Evolutionary conservation across 2,888 invertebrate species (phyloP).

Genomic region (Helleia helle): DNA sequence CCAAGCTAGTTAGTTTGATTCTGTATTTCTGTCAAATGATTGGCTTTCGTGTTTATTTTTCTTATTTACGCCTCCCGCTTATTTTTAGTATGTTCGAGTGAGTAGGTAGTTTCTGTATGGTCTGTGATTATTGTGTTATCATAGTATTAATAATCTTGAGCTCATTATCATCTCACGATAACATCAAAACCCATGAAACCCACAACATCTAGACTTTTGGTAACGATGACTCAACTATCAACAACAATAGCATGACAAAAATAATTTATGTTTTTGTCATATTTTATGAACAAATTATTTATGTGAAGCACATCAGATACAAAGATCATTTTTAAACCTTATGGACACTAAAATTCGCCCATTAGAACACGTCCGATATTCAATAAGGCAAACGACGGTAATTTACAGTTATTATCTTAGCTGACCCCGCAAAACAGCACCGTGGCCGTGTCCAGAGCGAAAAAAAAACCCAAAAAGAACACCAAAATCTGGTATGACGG

Average conservation of each 20-base stretch:
- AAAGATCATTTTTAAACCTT: conserved; percentile 2
- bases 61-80: conserved; percentile 18
- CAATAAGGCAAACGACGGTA: conserved; percentile 67
- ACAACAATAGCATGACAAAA: too few relatives aligned
- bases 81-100: too few relatives aligned
- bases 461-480: conserved; percentile 54
- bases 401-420: conserved; percentile 72
- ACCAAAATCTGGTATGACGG: conserved; percentile 64
- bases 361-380: conserved; percentile 62
- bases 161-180: too few relatives aligned
- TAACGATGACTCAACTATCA: too few relatives aligned
- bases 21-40: conserved; percentile 51
- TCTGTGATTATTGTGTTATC: too few relatives aligned
- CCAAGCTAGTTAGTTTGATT: conserved; percentile 46
- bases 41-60: conserved; percentile 45
- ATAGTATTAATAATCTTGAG: too few relatives aligned
- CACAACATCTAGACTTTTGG: too few relatives aligned
- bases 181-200: too few relatives aligned
- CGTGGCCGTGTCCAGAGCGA: conserved; percentile 54
- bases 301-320: too few relatives aligned
- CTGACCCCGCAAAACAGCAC: conserved; percentile 73
- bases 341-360: conserved; percentile 38
- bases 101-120: not conserved
- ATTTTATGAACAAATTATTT: too few relatives aligned
- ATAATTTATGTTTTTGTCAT: too few relatives aligned